Percentiles rank a stretch among this genome's conserved stretches.
phyloP scores from a whole-genome alignment of 2,797 vertebrate genomes.

The Gymnothorax javanicus region DNA sequence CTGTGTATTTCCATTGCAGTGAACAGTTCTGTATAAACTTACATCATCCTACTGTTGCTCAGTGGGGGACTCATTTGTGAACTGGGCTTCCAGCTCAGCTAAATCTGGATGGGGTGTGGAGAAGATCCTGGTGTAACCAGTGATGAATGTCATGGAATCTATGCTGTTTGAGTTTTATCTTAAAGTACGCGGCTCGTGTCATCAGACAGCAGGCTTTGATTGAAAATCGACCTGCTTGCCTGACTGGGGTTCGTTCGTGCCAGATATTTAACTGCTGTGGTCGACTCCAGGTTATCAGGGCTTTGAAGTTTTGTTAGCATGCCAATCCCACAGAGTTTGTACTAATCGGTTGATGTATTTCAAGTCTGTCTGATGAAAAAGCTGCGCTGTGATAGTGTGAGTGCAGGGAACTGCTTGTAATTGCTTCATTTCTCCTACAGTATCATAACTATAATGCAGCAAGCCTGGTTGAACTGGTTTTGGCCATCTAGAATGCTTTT shows the following conservation, averaged over 20 bases:
- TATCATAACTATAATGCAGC: too few species aligned
- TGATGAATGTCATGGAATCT: not conserved
- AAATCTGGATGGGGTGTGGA: not conserved
- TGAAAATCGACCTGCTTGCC: not conserved
- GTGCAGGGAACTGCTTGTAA: not conserved
- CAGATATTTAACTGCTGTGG: conserved; percentile 14
- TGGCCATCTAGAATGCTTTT: not conserved
- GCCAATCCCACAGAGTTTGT: not conserved
- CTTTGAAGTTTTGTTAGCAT: not conserved
- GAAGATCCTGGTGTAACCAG: not conserved
- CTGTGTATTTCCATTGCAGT: not conserved
- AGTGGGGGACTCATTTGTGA: not conserved
- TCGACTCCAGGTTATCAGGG: not conserved
- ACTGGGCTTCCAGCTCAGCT: not conserved
- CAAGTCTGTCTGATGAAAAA: not conserved
- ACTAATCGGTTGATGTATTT: not conserved
- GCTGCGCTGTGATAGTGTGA: not conserved
- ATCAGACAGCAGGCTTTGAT: not conserved
- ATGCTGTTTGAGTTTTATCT: conserved; percentile 4
- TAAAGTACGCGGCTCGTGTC: not conserved
- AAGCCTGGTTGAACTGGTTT: not conserved
- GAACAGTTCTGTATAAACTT: not conserved
- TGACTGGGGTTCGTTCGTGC: not conserved
- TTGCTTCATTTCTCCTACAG: not conserved
- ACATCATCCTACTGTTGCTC: not conserved